phyloP scores from a whole-genome alignment of 1,140 invertebrate species.

The Agrilus planipennis region DNA sequence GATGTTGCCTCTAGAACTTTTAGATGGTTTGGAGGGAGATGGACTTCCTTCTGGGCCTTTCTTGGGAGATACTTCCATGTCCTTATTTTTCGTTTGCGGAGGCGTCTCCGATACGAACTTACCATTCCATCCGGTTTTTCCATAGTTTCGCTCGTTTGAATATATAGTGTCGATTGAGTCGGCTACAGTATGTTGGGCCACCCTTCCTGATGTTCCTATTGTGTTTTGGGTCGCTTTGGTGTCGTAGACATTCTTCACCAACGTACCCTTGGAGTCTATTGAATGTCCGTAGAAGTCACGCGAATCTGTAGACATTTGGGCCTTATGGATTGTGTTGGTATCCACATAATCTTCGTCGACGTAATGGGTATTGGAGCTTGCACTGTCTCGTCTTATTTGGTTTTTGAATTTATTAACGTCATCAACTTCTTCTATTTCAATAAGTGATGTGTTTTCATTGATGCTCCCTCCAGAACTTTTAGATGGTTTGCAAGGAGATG shows the following conservation, averaged over 20 bases:
- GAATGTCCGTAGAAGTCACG: conserved; percentile 23
- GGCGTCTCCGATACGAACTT: conserved; percentile 21
- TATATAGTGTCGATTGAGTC: conserved; percentile 22
- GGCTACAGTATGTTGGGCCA: conserved; percentile 16
- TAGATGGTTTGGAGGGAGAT: too few relatives aligned
- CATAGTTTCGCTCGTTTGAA: conserved; percentile 26
- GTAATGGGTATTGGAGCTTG: too few relatives aligned
- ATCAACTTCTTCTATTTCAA: too few relatives aligned
- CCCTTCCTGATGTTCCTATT: conserved; percentile 20
- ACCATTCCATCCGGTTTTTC: conserved; percentile 28
- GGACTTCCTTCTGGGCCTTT: background rate
- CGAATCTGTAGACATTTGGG: conserved; percentile 18
- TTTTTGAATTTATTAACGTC: too few relatives aligned
- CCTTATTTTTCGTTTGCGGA: too few relatives aligned
- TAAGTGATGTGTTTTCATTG: too few relatives aligned
- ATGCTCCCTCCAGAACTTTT: too few relatives aligned
- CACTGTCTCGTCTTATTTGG: too few relatives aligned
- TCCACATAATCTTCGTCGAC: conserved; percentile 16
- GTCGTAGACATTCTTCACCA: conserved; percentile 23
- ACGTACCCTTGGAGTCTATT: conserved; percentile 15
- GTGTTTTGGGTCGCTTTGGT: conserved; percentile 23
- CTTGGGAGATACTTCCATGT: background rate
- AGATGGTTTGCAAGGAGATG: too few relatives aligned
- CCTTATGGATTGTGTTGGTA: conserved; percentile 12
- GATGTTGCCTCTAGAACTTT: too few relatives aligned